Evolutionary conservation across 2,113 vertebrate species (phyloP).

Genomic region (Arenaria interpres): DNA sequence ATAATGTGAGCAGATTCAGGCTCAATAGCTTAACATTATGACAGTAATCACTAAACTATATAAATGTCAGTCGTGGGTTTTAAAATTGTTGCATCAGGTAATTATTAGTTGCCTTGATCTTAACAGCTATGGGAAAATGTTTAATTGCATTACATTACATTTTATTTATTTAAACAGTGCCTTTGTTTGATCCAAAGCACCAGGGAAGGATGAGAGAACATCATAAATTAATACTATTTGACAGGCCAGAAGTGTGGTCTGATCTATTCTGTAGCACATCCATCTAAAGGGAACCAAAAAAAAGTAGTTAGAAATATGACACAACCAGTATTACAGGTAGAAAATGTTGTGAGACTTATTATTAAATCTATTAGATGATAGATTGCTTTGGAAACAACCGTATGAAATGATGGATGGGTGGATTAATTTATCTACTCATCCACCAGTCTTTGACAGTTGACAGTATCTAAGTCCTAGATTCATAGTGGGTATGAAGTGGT

Average conservation of each 20-base stretch:
- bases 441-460: background rate
- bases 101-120: slow-evolving; percentile 63
- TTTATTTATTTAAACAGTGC: slow-evolving; percentile 63
- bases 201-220: slow-evolving; percentile 32
- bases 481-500: background rate
- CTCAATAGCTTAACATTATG: slow-evolving; percentile 37
- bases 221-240: slow-evolving; percentile 62
- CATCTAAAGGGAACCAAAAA: slow-evolving; percentile 6
- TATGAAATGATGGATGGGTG: background rate
- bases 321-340: background rate
- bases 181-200: slow-evolving; percentile 61
- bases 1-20: slow-evolving; percentile 13
- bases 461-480: background rate
- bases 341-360: slow-evolving; percentile 2
- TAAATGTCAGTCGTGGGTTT: slow-evolving; percentile 4
- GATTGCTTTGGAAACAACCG: background rate
- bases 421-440: slow-evolving; percentile 44
- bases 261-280: slow-evolving; percentile 14
- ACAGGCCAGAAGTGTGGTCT: slow-evolving; percentile 42
- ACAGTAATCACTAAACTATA: slow-evolving; percentile 47
- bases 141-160: slow-evolving; percentile 63
- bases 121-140: slow-evolving; percentile 55
- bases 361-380: slow-evolving; percentile 26
- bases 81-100: slow-evolving; percentile 39
- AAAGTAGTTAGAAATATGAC: background rate